These are phyloP conservation scores for Amphiprion percula DNA, from an alignment of 2,113 vertebrate species.

Conservation along the genomic window DNA sequence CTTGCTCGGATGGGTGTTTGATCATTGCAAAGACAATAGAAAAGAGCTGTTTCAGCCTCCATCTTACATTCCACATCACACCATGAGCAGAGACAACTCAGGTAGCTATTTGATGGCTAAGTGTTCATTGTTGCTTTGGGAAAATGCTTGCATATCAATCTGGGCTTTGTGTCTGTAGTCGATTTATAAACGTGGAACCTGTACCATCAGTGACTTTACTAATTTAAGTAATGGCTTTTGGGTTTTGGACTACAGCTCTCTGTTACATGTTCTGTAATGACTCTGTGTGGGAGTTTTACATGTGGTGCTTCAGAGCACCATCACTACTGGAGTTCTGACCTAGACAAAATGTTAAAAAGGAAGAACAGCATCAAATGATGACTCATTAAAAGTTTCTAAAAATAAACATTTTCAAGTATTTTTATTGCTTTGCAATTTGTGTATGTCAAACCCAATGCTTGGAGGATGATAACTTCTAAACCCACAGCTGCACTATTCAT, in stretches of 20 bases:
- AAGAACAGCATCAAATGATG: no score
- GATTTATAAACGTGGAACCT: neutral
- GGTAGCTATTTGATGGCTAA: constrained; percentile 9
- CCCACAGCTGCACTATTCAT: no score
- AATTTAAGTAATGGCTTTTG: constrained; percentile 17
- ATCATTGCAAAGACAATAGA: constrained; percentile 60
- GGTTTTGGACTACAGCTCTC: neutral
- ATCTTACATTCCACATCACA: constrained; percentile 20
- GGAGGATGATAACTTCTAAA: no score
- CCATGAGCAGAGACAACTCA: constrained; percentile 23
- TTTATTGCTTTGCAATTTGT: no score
- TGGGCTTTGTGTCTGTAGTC: neutral
- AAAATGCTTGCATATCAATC: neutral
- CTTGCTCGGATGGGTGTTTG: constrained; percentile 59
- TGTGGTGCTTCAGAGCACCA: neutral
- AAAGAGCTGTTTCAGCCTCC: constrained; percentile 48
- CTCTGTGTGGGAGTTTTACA: neutral
- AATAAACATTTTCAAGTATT: no score
- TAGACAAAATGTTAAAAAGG: no score
- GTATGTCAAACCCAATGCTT: no score
- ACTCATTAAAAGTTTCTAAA: no score
- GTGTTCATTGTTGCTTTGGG: neutral
- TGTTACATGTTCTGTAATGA: neutral
- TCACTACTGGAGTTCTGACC: neutral
- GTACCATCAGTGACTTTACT: neutral